Percentiles rank a stretch among this genome's conserved stretches.
Evolutionary conservation across 2,113 vertebrate genomes (phyloP).

Genomic region (Sinocyclocheilus maitianheensis): DNA sequence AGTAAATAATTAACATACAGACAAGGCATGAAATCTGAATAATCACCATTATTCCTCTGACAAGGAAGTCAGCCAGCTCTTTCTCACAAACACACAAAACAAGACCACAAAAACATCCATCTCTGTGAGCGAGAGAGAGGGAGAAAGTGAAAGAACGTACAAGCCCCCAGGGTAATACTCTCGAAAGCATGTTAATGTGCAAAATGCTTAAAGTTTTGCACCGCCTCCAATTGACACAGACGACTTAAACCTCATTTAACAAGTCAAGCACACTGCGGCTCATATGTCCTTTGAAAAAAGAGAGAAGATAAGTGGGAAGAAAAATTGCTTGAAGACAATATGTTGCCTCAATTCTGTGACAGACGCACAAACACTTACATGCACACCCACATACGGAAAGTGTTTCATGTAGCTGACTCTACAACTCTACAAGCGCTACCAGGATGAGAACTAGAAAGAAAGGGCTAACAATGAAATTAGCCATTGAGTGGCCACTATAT

Average conservation of each 20-base stretch:
- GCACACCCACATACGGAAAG: conserved; percentile 8
- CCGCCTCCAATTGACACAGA: conserved; percentile 79
- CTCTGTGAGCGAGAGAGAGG: conserved; percentile 33
- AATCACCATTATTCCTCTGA: conserved; percentile 72
- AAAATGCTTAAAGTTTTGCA: conserved; percentile 79
- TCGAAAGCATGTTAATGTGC: conserved; percentile 79
- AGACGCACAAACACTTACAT: conserved; percentile 45
- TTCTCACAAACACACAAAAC: conserved; percentile 58
- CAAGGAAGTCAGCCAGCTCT: conserved; percentile 62
- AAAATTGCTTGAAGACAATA: conserved; percentile 70
- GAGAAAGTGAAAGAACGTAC: conserved; percentile 40
- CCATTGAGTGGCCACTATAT: not conserved
- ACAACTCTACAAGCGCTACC: not conserved
- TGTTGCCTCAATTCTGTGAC: conserved; percentile 57
- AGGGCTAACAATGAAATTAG: not conserved
- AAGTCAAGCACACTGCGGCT: conserved; percentile 74
- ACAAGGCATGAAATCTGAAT: conserved; percentile 82
- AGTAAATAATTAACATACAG: conserved; percentile 81
- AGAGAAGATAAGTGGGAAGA: conserved; percentile 36
- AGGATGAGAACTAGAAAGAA: not conserved
- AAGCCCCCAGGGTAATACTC: conserved; percentile 77
- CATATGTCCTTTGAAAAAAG: conserved; percentile 60
- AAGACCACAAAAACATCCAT: conserved; percentile 64
- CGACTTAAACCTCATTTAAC: conserved; percentile 79
- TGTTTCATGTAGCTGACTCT: not conserved